phyloP scores from a whole-genome alignment of 2,797 vertebrate genomes.

The Morus bassanus region DNA sequence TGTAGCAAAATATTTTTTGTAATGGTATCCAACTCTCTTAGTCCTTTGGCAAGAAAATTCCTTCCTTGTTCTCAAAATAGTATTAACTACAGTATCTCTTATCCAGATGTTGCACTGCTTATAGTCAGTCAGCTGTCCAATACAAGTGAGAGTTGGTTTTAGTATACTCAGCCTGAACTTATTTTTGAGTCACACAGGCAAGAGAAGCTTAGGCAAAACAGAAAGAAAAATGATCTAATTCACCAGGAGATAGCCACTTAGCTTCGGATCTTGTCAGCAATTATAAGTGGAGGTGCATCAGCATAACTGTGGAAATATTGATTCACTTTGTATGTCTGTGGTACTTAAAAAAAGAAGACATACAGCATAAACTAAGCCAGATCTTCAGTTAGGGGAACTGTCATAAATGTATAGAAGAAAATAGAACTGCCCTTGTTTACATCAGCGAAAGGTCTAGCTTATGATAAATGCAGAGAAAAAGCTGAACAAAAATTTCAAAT shows the following conservation, averaged over 20 bases:
- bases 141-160: neutral
- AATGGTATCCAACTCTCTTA: conserved; percentile 44
- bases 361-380: neutral
- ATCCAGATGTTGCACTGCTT: conserved; percentile 34
- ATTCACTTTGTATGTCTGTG: neutral
- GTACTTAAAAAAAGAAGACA: neutral
- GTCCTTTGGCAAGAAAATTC: conserved; percentile 61
- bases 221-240: neutral
- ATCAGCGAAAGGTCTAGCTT: neutral
- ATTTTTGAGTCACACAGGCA: conserved; percentile 2
- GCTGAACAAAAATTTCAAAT: neutral
- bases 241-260: neutral
- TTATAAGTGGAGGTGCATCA: neutral
- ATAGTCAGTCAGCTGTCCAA: neutral
- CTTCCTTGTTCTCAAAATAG: conserved; percentile 51
- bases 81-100: conserved; percentile 39
- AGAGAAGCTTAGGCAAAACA: neutral
- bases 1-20: conserved; percentile 41
- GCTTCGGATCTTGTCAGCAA: conserved; percentile 12
- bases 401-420: neutral
- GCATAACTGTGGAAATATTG: neutral
- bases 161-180: conserved; percentile 15
- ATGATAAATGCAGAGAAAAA: neutral
- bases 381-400: neutral
- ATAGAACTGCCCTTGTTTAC: neutral